Base-by-base conservation (phyloP, 2,888 invertebrate species). In the Eueremaeus valkanovi region DNA sequence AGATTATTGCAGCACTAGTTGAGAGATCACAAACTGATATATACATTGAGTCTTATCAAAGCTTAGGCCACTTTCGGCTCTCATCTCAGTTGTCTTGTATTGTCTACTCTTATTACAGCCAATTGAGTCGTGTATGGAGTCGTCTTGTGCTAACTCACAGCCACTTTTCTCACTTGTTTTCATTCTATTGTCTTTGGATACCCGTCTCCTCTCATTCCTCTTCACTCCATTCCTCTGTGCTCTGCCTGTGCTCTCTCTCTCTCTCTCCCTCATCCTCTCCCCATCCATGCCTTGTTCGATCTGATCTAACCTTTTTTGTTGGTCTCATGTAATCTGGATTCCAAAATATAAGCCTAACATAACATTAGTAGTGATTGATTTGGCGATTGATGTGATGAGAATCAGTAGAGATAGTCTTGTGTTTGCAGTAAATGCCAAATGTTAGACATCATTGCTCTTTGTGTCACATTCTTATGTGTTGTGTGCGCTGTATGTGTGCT, bases 71-170 rank as follows among this genome's bases (percentile, higher is more conserved):
- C 40, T 70, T 42, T 70, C 27, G 70, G 24, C 70, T 66, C 66
- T 70, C 70, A 70, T 70, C 40, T 70, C 42, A 70, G 45, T 70
- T 70, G 70, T 70, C 70, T 70, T 70, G 16, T n/a, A n/a, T 16
- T 45, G 70, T 70, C 70, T 70, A 70, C 70, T 70, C 70, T 70
- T 70, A 70, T 70, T 70, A 70, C 70, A 29, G 21, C 42, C 70
- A 70, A 70, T 70, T 70, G 70, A 70, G 70, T 61, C 61, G 61
- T 9, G 5, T n/a, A n/a, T 36, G 5, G 36, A 36, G 36, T 63
- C 40, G 24, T 66, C 36, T 70, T 45, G 42, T 70, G 42, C 29
- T 70, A 42, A 70, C 45, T 45, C 42, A 66, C 13, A 70, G 45
- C 42, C 70, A 70, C 70, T 68, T 68, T 68, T 42, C 40, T 70